Evolutionary conservation across 1,140 invertebrate genomes (phyloP).

Genomic region (Mamestra configurata): DNA sequence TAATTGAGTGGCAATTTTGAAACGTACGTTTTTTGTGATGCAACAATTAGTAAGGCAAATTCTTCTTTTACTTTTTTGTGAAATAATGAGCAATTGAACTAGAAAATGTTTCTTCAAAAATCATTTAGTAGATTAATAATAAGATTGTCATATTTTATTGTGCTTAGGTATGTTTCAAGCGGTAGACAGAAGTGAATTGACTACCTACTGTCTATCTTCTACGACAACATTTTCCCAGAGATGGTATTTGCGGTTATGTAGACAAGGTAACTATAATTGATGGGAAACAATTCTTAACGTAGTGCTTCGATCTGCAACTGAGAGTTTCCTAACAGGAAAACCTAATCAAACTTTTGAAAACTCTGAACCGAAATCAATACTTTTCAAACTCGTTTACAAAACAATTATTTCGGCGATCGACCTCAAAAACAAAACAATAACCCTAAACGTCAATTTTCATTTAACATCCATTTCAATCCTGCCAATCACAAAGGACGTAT

Average conservation of each 20-base stretch:
- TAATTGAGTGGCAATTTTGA: neutral
- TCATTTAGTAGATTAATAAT: too few species aligned
- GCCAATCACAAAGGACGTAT: constrained; percentile 60
- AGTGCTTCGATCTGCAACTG: neutral
- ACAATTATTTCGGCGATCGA: neutral
- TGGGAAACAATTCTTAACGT: neutral
- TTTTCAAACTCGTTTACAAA: constrained; percentile 8
- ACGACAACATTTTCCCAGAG: neutral
- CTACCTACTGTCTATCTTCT: too few species aligned
- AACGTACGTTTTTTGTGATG: neutral
- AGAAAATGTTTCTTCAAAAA: too few species aligned
- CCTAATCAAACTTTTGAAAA: neutral
- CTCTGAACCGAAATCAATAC: neutral
- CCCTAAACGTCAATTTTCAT: constrained; percentile 35
- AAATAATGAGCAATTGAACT: too few species aligned
- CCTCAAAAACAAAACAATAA: constrained; percentile 15
- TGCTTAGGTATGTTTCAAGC: too few species aligned
- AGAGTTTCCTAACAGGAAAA: neutral
- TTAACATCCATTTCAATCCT: constrained; percentile 21
- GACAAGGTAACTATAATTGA: neutral
- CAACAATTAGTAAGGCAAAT: too few species aligned
- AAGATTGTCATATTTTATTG: too few species aligned
- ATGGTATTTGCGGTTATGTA: neutral
- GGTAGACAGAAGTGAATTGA: too few species aligned
- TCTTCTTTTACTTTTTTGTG: too few species aligned